A percentile compares a stretch with the other conserved stretches of the same genome.
Evolutionary conservation across 2,888 invertebrate genomes (phyloP).

Genomic region (Nomada fucata): DNA sequence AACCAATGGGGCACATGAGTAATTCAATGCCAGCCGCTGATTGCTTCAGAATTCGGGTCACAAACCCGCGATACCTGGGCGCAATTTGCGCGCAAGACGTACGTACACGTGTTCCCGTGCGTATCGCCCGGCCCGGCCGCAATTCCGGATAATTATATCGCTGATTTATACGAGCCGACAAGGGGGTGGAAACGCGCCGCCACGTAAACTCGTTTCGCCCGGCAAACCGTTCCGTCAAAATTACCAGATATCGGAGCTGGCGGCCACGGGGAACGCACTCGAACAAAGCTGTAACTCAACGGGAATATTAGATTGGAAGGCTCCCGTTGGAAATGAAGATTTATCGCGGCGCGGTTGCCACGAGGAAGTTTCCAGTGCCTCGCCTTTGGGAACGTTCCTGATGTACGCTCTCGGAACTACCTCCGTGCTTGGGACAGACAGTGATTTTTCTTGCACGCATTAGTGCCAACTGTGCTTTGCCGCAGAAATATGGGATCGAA

Average conservation of each 20-base stretch:
- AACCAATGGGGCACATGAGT: slow-evolving; percentile 66
- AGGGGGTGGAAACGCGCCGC: not conserved
- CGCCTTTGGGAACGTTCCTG: slow-evolving; percentile 25
- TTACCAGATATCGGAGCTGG: slow-evolving; percentile 27
- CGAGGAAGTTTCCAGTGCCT: slow-evolving; percentile 24
- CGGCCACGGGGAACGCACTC: slow-evolving; percentile 18
- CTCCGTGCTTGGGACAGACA: slow-evolving; percentile 11
- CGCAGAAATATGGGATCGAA: slow-evolving; percentile 5
- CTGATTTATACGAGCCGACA: slow-evolving; percentile 44
- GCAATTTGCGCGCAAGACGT: slow-evolving; percentile 65
- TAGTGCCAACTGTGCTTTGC: not conserved
- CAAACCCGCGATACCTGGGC: slow-evolving; percentile 59
- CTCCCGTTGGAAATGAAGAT: slow-evolving; percentile 52
- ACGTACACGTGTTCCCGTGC: slow-evolving; percentile 47
- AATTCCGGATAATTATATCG: slow-evolving; percentile 59
- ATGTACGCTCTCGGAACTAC: not conserved
- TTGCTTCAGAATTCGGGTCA: slow-evolving; percentile 74
- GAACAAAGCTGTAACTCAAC: slow-evolving; percentile 52
- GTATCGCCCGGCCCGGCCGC: slow-evolving; percentile 27
- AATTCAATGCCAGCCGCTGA: slow-evolving; percentile 70
- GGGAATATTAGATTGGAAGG: slow-evolving; percentile 56
- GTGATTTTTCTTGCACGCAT: slow-evolving; percentile 32
- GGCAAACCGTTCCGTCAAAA: slow-evolving; percentile 9
- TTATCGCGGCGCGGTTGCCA: slow-evolving; percentile 35
- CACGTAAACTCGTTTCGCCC: slow-evolving; percentile 25